Evolutionary conservation across 2,888 invertebrate species (phyloP).

Genomic region (Ectemnius lituratus): DNA sequence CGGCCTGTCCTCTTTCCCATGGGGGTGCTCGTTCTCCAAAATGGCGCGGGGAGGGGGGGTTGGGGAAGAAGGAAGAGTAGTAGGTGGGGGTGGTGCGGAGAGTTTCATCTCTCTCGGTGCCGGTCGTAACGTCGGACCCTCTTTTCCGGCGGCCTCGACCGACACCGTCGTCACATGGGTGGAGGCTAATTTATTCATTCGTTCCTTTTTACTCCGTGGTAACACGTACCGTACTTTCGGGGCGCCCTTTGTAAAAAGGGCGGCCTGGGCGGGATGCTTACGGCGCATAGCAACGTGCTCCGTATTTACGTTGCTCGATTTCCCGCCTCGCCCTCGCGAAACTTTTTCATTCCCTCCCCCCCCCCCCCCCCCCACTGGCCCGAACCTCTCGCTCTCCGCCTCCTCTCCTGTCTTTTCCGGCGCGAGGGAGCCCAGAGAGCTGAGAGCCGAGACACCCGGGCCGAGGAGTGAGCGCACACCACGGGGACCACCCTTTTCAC

Average conservation of each 20-base stretch:
- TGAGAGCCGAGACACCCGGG: constrained; percentile 26
- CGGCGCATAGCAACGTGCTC: constrained; percentile 73
- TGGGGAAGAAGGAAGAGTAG: too few relatives aligned
- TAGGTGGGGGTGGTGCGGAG: constrained; percentile 21
- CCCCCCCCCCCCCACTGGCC: constrained; percentile 35
- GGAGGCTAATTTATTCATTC: constrained; percentile 76
- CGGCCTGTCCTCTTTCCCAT: constrained; percentile 44
- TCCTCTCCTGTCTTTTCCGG: constrained; percentile 31
- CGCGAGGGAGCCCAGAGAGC: constrained; percentile 5
- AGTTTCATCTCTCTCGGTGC: constrained; percentile 12
- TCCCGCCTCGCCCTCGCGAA: constrained; percentile 59
- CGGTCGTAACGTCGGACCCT: constrained; percentile 22
- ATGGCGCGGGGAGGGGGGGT: constrained; percentile 62
- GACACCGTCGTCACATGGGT: constrained; percentile 57
- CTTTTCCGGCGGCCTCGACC: constrained; percentile 27
- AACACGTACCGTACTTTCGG: constrained; percentile 72
- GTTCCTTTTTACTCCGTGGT: constrained; percentile 73
- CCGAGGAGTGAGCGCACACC: constrained; percentile 41
- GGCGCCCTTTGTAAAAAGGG: constrained; percentile 74
- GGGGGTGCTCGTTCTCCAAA: constrained; percentile 70
- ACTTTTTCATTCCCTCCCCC: constrained; percentile 55
- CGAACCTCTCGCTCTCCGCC: constrained; percentile 26
- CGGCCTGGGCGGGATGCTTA: constrained; percentile 70
- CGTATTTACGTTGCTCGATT: constrained; percentile 74
- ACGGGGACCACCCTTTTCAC: constrained; percentile 51